Percentiles rank a stretch among this genome's conserved stretches.
Conservation (phyloP, 1,140 invertebrate genomes). For the Sinella curviseta region DNA sequence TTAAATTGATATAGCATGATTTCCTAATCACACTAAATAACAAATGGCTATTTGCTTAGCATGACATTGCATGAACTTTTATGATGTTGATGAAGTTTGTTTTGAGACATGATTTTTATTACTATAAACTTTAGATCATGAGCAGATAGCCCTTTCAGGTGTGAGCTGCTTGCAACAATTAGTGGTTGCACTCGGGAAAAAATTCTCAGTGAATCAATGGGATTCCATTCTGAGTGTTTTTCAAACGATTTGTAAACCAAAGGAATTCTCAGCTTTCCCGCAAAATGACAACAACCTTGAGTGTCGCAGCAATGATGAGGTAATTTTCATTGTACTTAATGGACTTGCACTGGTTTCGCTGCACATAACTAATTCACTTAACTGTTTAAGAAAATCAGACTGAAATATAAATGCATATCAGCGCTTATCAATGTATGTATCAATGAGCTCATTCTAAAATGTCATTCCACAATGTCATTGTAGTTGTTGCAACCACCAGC, state of each 20-base stretch:
- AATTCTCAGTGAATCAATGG: not conserved
- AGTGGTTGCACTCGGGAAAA: not conserved
- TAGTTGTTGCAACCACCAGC: not conserved
- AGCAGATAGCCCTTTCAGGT: constrained; percentile 13
- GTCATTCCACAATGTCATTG: no score
- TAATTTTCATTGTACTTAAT: no score
- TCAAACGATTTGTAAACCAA: not conserved
- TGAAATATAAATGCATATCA: no score
- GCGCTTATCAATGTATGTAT: no score
- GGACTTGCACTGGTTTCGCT: no score
- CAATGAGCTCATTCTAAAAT: no score
- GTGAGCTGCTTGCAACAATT: constrained; percentile 18
- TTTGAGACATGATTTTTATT: not conserved
- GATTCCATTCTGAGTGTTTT: not conserved
- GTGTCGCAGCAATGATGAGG: not conserved
- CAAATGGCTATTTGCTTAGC: no score
- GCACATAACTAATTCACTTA: no score
- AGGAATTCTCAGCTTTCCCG: not conserved
- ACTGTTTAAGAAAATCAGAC: no score
- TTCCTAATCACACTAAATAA: no score
- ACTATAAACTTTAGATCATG: constrained; percentile 9
- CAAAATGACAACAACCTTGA: constrained; percentile 3
- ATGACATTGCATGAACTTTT: no score
- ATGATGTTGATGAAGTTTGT: not conserved
- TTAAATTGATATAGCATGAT: no score